Percentiles rank a stretch among this genome's conserved stretches.
Conservation (phyloP, 2,113 vertebrate species). For the Circaetus cinerascens region DNA sequence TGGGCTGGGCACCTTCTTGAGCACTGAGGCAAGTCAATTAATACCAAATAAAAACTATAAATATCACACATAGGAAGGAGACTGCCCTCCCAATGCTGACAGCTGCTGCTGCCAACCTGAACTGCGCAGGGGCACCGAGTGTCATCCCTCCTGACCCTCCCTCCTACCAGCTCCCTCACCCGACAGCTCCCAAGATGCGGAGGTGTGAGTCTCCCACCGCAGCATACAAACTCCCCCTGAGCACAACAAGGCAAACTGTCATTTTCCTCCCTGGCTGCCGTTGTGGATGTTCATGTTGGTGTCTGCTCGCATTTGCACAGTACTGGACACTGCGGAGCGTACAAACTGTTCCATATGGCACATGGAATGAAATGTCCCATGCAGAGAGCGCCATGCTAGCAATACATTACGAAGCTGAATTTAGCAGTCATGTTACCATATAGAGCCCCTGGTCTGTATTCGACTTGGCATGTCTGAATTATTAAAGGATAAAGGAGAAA, state of each 20-base stretch:
- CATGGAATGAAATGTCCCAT: rapidly evolving
- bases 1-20: not conserved
- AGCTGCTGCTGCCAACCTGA: not conserved
- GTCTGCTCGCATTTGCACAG: rapidly evolving
- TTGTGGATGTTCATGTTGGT: not conserved
- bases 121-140: rapidly evolving
- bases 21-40: not conserved
- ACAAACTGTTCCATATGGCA: not conserved
- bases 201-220: not conserved
- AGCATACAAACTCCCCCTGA: not conserved
- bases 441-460: not conserved
- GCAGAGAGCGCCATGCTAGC: not conserved
- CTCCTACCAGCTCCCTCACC: rapidly evolving
- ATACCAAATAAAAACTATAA: not conserved
- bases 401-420: not conserved
- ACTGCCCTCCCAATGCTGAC: not conserved
- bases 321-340: not conserved
- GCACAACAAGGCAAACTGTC: not conserved
- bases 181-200: not conserved
- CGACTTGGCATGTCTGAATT: not conserved
- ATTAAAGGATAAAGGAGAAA: not conserved
- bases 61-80: not conserved
- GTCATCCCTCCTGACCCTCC: not conserved
- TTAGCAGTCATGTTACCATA: not conserved
- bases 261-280: not conserved